Evolutionary conservation across 2,888 invertebrate species (phyloP).

Genomic region (Eledone cirrhosa): DNA sequence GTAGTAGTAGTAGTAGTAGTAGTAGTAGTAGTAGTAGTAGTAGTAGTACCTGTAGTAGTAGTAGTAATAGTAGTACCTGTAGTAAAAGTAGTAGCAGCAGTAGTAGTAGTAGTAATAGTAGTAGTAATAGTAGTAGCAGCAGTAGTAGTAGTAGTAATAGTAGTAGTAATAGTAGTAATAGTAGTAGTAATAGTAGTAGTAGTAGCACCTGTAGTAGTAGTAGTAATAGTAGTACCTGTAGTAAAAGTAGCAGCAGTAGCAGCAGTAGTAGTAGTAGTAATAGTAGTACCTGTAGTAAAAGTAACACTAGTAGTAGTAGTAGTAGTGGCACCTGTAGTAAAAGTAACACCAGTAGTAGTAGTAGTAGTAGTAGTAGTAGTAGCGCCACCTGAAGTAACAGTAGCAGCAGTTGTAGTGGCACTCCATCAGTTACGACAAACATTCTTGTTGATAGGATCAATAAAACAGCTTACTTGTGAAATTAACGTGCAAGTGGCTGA

Average conservation of each 20-base stretch:
- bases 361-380: too few species aligned
- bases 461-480: too few species aligned
- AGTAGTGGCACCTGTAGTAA: slow-evolving; percentile 15
- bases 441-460: too few species aligned
- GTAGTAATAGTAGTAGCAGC: slow-evolving; percentile 5
- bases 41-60: background rate
- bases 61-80: slow-evolving; percentile 4
- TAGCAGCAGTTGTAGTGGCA: slow-evolving; percentile 1
- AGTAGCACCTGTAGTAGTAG: slow-evolving; percentile 17
- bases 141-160: slow-evolving; percentile 26
- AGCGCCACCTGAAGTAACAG: background rate
- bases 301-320: too few species aligned
- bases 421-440: too few species aligned
- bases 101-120: slow-evolving; percentile 22
- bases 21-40: slow-evolving; percentile 18
- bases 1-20: slow-evolving; percentile 4
- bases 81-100: background rate
- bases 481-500: too few species aligned
- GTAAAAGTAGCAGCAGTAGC: slow-evolving; percentile 11
- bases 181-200: slow-evolving; percentile 15
- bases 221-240: background rate
- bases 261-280: slow-evolving; percentile 18
- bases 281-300: slow-evolving; percentile 23
- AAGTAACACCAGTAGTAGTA: too few species aligned
- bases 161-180: slow-evolving; percentile 28